These are phyloP conservation scores for Galeruca laticollis DNA, from an alignment of 2,888 invertebrate species.

Conservation along the genomic window DNA sequence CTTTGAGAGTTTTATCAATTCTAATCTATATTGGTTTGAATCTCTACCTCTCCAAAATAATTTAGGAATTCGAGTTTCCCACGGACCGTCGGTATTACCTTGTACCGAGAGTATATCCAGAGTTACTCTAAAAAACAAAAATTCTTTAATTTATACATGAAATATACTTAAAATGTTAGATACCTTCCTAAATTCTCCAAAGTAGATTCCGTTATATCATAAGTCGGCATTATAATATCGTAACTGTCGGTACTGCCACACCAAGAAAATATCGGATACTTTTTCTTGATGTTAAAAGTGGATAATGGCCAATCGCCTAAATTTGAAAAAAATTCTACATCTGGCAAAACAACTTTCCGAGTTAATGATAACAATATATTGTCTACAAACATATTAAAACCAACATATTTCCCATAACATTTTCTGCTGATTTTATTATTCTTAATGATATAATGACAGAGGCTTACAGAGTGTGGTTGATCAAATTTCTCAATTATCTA, in stretches of 20 bases:
- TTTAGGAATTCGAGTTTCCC: conserved; percentile 80
- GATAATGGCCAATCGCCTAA: conserved; percentile 96
- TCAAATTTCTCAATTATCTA: conserved; percentile 75
- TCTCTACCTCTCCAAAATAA: conserved; percentile 95
- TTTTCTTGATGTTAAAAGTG: conserved; percentile 64
- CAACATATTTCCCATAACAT: conserved; percentile 95
- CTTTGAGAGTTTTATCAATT: conserved; percentile 83
- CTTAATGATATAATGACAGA: conserved; percentile 91
- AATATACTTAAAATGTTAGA: too few relatives aligned
- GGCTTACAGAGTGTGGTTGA: conserved; percentile 83
- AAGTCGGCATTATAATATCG: conserved; percentile 95
- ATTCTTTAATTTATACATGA: conserved; percentile 4
- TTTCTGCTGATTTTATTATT: conserved; percentile 85
- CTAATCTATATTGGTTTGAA: conserved; percentile 85
- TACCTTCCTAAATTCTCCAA: conserved; percentile 94
- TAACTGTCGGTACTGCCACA: conserved; percentile 88
- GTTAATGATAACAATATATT: conserved; percentile 84
- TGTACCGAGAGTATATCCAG: conserved; percentile 93
- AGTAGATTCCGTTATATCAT: conserved; percentile 93
- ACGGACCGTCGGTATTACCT: conserved; percentile 77
- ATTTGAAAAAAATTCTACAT: conserved; percentile 91
- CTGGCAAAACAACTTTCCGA: conserved; percentile 84
- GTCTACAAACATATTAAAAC: conserved; percentile 96
- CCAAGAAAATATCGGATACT: conserved; percentile 94
- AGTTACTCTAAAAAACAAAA: conserved; percentile 75